Evolutionary conservation across 2,888 invertebrate genomes (phyloP), one percentile per base, ranked within the genome.

Genomic region (Cynaeus angustus): DNA sequence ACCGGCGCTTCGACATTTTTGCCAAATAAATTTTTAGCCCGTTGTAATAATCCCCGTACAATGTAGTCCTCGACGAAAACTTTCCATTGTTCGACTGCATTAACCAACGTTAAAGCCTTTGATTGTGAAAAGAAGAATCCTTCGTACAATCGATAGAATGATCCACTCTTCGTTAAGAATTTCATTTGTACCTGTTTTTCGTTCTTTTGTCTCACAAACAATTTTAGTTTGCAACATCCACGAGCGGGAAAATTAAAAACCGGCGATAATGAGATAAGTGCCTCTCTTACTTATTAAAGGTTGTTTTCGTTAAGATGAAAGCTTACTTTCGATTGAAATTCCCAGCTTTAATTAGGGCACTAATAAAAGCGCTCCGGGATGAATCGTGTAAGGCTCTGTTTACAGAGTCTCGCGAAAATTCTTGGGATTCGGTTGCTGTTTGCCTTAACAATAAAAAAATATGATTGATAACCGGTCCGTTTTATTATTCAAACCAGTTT

Each of bases 1-100:
- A 28, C 28, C 50, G 1, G 43, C 41, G 62, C 50, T 66, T 55
- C 46, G 55, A 61, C 50, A 45, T 52, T 67, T 70, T 65, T 56
- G 30, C 46, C 28, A 66, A 66, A 59, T 59, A 70, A 66, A 66
- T 70, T 70, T 62, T 58, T 66, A 53, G 45, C 55, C 52, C 45
- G 41, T 64, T 46, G 43, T 67, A 67, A 67, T 61, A 50, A 59
- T 66, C 46, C 33, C 21, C n/a, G 45, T 48, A 69, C 56, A 65
- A 65, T 64, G 46, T 65, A 55, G 55, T 33, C 9, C 26, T 33
- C 46, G 37, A 13, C 45, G 37, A 12, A 55, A 38, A 55, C 30
- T 45, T 33, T 43, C 46, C 43, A 65, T 65, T 65, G 55, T 55
- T 55, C 55, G 53, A 55, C 55, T 46, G 65, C 21, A 52, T 64